A percentile compares a stretch with the other conserved stretches of the same genome.
These are phyloP conservation scores for Cryptophagus acutangulus DNA, from an alignment of 2,888 invertebrate genomes.

Conservation along the genomic window DNA sequence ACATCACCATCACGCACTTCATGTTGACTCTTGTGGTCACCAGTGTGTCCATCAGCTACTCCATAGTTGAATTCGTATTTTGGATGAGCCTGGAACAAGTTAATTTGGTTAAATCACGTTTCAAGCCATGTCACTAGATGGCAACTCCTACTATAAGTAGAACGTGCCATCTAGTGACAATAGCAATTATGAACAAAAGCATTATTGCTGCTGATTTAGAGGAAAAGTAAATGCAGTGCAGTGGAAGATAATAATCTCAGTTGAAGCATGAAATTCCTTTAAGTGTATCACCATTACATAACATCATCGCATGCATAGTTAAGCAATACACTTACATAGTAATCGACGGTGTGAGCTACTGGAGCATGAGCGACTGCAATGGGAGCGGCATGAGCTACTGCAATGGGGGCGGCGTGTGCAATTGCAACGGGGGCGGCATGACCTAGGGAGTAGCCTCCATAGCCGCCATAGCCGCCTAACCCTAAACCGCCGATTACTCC, in stretches of 20 bases:
- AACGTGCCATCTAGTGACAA: too few relatives aligned
- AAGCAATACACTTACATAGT: conserved; percentile 25
- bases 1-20: conserved; percentile 56
- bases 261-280: conserved; percentile 7
- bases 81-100: conserved; percentile 48
- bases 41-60: conserved; percentile 59
- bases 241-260: conserved; percentile 6
- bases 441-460: too few relatives aligned
- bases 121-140: too few relatives aligned
- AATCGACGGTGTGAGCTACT: conserved; percentile 25
- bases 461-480: conserved; percentile 42
- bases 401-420: conserved; percentile 32
- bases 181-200: too few relatives aligned
- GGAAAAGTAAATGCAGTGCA: conserved; percentile 1
- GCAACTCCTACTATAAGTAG: too few relatives aligned
- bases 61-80: conserved; percentile 63
- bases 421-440: conserved; percentile 30
- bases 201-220: conserved; percentile 4
- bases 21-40: conserved; percentile 51
- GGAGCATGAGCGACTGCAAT: conserved; percentile 28
- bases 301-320: conserved; percentile 4
- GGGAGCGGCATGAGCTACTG: conserved; percentile 43
- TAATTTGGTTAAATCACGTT: conserved; percentile 2
- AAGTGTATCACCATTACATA: conserved; percentile 2
- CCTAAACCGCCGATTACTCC: conserved; percentile 50